A percentile compares a stretch with the other conserved stretches of the same genome.
These are phyloP conservation scores for Mionectes olivaceus DNA, from an alignment of 2,797 vertebrate genomes.

Conservation along the genomic window DNA sequence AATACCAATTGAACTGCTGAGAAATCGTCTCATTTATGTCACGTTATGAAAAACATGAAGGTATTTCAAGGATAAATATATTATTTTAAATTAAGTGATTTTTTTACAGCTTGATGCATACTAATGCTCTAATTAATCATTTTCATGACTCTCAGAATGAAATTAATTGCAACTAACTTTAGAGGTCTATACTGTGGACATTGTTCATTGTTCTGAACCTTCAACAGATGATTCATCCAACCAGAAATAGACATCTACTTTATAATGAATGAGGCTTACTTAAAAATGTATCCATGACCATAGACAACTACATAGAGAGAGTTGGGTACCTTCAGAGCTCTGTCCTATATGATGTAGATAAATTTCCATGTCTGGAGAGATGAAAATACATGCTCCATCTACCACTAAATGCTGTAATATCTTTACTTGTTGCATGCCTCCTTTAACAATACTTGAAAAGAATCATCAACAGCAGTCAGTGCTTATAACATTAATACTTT, in stretches of 20 bases:
- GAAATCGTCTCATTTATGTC: not conserved
- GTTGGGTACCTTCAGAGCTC: not conserved
- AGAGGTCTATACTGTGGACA: not conserved
- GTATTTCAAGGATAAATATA: not conserved
- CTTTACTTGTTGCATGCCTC: not conserved
- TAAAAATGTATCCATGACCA: not conserved
- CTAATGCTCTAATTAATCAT: not conserved
- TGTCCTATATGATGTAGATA: not conserved
- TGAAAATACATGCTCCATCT: not conserved
- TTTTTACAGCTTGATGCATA: not conserved
- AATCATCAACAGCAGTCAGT: not conserved
- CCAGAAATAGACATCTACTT: not conserved
- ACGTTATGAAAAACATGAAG: not conserved
- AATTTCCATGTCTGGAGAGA: not conserved
- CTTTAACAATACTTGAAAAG: not conserved
- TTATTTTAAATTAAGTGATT: not conserved
- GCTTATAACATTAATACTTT: rapidly evolving
- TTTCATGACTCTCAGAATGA: not conserved
- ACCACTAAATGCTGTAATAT: not conserved
- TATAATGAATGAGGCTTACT: not conserved
- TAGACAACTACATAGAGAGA: rapidly evolving
- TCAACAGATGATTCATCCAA: rapidly evolving
- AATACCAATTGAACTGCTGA: not conserved
- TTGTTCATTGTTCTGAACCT: not conserved
- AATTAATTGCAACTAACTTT: not conserved